Evolutionary conservation across 2,888 invertebrate species (phyloP).

Genomic region (Tromatobia lineatoria): DNA sequence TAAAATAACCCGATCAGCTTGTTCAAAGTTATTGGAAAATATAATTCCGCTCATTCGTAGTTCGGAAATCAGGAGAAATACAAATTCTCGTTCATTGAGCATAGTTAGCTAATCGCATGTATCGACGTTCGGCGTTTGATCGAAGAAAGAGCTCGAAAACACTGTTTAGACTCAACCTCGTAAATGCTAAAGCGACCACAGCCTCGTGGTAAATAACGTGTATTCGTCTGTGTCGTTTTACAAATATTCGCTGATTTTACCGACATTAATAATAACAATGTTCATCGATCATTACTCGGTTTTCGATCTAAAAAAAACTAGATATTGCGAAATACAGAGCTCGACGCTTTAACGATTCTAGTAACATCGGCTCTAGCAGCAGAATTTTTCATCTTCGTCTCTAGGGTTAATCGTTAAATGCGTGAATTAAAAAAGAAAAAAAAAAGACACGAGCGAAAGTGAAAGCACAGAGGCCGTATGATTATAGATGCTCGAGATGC

Average conservation of each 20-base stretch:
- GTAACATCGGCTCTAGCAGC: background rate
- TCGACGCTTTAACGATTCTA: constrained; percentile 11
- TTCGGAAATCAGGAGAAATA: background rate
- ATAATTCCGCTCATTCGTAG: background rate
- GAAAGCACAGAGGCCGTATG: background rate
- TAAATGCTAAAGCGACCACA: constrained; percentile 80
- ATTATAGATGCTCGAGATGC: constrained; percentile 78
- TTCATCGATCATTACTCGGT: background rate
- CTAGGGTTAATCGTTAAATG: constrained; percentile 23
- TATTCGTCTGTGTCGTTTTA: constrained; percentile 58
- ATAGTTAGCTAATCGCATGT: background rate
- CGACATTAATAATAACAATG: background rate
- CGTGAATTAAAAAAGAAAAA: background rate
- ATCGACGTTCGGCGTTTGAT: background rate
- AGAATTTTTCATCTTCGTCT: constrained; percentile 3
- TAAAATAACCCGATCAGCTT: background rate
- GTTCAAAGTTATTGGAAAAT: background rate
- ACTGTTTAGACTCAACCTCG: constrained; percentile 38
- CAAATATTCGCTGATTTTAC: background rate
- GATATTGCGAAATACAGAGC: background rate
- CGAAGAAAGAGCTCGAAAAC: constrained; percentile 6
- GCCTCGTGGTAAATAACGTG: constrained; percentile 74
- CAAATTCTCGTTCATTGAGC: background rate
- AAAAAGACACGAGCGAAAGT: background rate
- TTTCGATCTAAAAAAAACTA: background rate